phyloP scores from a whole-genome alignment of 2,113 vertebrate species.

The Prolemur simus region DNA sequence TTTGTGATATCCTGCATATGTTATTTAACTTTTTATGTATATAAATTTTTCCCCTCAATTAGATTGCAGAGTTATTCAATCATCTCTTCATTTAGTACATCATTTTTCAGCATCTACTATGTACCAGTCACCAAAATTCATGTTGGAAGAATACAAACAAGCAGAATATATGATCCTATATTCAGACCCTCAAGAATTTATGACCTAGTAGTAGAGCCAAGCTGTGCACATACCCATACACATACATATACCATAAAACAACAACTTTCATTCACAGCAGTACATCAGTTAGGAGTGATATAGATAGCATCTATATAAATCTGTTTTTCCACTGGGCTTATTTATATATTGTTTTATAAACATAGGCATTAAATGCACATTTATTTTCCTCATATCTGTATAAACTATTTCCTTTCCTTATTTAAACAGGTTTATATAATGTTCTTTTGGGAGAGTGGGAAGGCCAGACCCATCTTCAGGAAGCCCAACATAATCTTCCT shows the following conservation, averaged over 20 bases:
- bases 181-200: not conserved
- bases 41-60: not conserved
- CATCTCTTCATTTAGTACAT: not conserved
- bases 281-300: not conserved
- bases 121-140: not conserved
- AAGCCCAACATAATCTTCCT: not conserved
- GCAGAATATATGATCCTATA: not conserved
- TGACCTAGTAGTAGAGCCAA: not conserved
- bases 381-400: not conserved
- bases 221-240: not conserved
- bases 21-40: not conserved
- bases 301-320: not conserved
- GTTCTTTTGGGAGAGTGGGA: not conserved
- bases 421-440: not conserved
- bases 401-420: not conserved
- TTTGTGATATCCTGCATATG: not conserved
- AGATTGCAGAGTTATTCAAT: not conserved
- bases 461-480: not conserved
- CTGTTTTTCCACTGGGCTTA: not conserved
- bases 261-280: not conserved
- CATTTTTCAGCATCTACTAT: not conserved
- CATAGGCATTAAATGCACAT: not conserved
- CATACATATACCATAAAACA: not conserved
- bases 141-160: not conserved
- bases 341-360: not conserved